phyloP scores from a whole-genome alignment of 1,140 invertebrate genomes.

The Coboldia fuscipes region DNA sequence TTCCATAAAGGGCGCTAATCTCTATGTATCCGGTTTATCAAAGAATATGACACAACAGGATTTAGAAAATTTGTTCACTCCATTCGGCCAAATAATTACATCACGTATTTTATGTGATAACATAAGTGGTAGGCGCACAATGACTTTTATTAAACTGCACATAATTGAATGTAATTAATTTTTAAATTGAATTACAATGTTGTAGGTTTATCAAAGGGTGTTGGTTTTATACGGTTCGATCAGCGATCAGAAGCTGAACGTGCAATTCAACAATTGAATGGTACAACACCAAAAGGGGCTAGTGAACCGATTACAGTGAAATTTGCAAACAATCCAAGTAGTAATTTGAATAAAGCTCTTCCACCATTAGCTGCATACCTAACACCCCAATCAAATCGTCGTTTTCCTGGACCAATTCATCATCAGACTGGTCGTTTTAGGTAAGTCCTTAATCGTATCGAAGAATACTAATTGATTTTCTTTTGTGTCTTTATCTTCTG shows the following conservation, averaged over 20 bases:
- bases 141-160: background rate
- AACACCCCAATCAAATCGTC: conserved; percentile 12
- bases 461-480: background rate
- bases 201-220: conserved; percentile 24
- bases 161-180: background rate
- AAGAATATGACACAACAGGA: conserved; percentile 61
- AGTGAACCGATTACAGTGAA: conserved; percentile 27
- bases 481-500: background rate
- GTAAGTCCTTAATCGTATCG: background rate
- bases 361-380: conserved; percentile 12
- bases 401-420: conserved; percentile 4
- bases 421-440: conserved; percentile 4
- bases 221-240: conserved; percentile 28
- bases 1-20: conserved; percentile 64
- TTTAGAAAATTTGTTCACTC: conserved; percentile 51
- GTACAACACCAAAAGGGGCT: conserved; percentile 24
- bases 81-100: conserved; percentile 59
- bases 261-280: conserved; percentile 28
- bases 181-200: background rate
- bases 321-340: conserved; percentile 26
- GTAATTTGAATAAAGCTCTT: conserved; percentile 22
- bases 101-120: conserved; percentile 64
- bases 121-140: conserved; percentile 28
- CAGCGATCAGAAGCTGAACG: conserved; percentile 26
- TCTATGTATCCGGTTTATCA: conserved; percentile 62